Conservation (phyloP, 1,140 invertebrate species). For the Bombus waltoni region DNA sequence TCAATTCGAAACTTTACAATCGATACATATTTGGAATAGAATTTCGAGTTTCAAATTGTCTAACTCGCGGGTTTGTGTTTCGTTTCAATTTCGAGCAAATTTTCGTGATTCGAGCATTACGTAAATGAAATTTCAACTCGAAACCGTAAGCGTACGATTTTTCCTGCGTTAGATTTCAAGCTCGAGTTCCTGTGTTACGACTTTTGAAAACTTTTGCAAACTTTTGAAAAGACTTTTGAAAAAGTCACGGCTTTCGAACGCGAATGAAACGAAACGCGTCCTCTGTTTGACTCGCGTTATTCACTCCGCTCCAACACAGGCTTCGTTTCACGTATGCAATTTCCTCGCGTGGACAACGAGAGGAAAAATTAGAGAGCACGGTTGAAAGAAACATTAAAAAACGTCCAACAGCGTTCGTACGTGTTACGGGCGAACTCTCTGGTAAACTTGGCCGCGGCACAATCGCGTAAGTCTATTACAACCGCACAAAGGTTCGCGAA, state of each 20-base stretch:
- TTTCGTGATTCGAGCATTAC: no score
- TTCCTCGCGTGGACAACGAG: neutral
- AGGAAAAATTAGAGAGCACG: neutral
- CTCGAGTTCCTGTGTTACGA: no score
- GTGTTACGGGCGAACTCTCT: neutral
- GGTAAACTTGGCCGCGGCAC: neutral
- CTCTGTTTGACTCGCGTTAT: neutral
- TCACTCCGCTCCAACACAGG: neutral
- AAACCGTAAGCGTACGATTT: no score
- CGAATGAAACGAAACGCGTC: neutral
- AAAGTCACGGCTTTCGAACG: no score
- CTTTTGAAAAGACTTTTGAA: no score
- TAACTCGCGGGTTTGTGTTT: accelerated
- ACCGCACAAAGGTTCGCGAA: slow-evolving; percentile 13
- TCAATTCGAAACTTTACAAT: no score
- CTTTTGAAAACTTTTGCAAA: no score
- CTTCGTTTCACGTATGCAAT: neutral
- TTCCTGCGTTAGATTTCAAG: no score
- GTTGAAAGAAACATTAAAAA: neutral
- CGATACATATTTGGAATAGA: no score
- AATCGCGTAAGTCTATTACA: neutral
- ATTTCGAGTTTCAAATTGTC: no score
- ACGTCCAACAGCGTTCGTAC: neutral
- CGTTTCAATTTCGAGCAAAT: no score
- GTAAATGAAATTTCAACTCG: no score